Percentiles rank a stretch among this genome's conserved stretches.
Evolutionary conservation across 1,140 invertebrate genomes (phyloP).

Genomic region (Drosophila asahinai): DNA sequence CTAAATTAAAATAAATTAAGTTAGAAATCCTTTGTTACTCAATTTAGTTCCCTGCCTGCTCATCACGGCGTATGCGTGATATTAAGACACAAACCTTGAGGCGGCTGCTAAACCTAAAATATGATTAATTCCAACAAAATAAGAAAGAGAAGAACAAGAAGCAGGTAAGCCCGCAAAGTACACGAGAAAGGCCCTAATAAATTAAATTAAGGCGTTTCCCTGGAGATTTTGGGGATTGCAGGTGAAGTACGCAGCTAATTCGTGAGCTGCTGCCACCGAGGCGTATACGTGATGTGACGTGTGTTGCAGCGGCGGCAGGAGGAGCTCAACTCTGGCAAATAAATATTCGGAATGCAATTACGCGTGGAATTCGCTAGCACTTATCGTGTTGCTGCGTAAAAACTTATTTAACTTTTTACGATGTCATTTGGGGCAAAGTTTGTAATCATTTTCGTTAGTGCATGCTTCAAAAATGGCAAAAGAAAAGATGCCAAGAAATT

Average conservation of each 20-base stretch:
- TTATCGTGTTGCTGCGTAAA: slow-evolving; percentile 57
- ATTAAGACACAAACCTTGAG: slow-evolving; percentile 16
- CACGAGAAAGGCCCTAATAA: slow-evolving; percentile 23
- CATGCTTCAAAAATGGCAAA: slow-evolving; percentile 68
- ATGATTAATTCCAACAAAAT: slow-evolving; percentile 26
- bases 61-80: slow-evolving; percentile 23
- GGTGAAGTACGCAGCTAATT: slow-evolving; percentile 14
- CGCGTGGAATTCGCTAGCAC: slow-evolving; percentile 72
- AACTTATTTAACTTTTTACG: slow-evolving; percentile 82
- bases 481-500: slow-evolving; percentile 64
- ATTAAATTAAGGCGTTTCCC: slow-evolving; percentile 41
- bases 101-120: slow-evolving; percentile 11
- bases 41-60: slow-evolving; percentile 5
- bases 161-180: slow-evolving; percentile 21
- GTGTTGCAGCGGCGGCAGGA: background rate
- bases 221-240: slow-evolving; percentile 30
- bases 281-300: slow-evolving; percentile 19
- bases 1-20: background rate
- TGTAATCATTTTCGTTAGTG: slow-evolving; percentile 79
- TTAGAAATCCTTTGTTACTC: background rate
- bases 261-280: background rate
- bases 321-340: slow-evolving; percentile 32
- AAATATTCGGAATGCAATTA: slow-evolving; percentile 80
- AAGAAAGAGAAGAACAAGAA: background rate
- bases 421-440: slow-evolving; percentile 76